Base-by-base conservation (phyloP, 2,797 vertebrate genomes). In the Sebastes hopkinsi region DNA sequence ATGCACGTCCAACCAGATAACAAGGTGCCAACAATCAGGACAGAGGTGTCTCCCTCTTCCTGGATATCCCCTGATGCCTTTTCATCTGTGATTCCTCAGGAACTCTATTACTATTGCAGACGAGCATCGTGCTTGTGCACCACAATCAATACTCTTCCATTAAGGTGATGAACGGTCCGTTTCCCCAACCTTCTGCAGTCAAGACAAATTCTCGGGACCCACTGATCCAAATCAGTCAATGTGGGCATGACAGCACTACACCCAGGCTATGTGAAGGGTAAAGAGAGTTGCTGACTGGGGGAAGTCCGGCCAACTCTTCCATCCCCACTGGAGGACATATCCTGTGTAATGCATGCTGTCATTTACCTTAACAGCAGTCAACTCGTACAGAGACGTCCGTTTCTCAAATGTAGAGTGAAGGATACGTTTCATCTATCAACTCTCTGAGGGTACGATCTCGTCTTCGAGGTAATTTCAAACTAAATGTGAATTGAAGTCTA, bases 61-160 rank as follows among this genome's bases (percentile, higher is more conserved):
- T 79, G 78, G 73, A 88, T 86, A 85, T 86, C 82, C 87, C 80
- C 84, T 32, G 79, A 84, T 85, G 84, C 79, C 87, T 92, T 94
- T 92, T 91, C 89, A 91, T 92, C 80, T 84, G 87, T 75, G 85
- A 94, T 92, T 93, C 85, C 87, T 90, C 86, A 84, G 85, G 90
- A 88, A 92, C 87, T 94, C 86, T 91, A 95, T 96, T 95, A 93
- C 94, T 93, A 94, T 95, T 95, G 91, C 93, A 94, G 93, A 87
- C 82, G 77, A 86, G 90, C 81, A 84, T 90, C 83, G 70, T 83
- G 86, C 87, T 89, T 78, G 86, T 88, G 84, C 90, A 87, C 90
- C 82, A 83, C 93, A 92, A 96, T 96, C 95, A 90, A 96, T 96
- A 95, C 84, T 84, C 93, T 91, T 94, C 94, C 94, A 95, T 96